Base-by-base conservation (phyloP, 2,888 invertebrate species). In the Tenthredo scrophulariae region DNA sequence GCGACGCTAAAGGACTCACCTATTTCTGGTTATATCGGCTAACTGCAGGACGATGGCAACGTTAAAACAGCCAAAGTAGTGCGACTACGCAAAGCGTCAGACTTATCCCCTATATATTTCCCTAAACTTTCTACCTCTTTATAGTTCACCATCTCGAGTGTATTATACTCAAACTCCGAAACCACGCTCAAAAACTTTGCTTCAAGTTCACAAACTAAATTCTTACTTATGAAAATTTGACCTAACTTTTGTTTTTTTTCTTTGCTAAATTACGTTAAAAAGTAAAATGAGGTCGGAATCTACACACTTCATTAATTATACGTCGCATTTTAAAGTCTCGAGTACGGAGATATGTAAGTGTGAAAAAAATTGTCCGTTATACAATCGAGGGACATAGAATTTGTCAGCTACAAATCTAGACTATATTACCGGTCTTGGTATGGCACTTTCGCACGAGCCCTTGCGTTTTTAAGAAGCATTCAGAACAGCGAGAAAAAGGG, bases 401-500 rank as follows among this genome's bases (percentile, higher is more conserved):
- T 40, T 13, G 80, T 62, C 40, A 62, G 33, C 37, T 13, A 62
- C 40, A 40, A 40, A 80, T 80, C 80, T 62, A 80, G 80, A 37
- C 40, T 40, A 10, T 22, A 10, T 15, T 50, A 80, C 22, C n/a
- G 62, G 40, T 26, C 15, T 40, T 80, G 50, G 40, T 15, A 80
- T 80, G 80, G 58, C 22, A 62, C 33, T 62, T 80, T 80, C 7
- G 13, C 80, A 62, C 80, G 80, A 58, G 40, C 18, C 50, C 33
- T 80, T 62, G 80, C 80, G 80, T 80, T 80, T 62, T 58, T 62
- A 37, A 80, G 22, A 33, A 62, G 37, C 58, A 80, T 80, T 80
- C 62, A 80, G 80, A 80, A 9, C 37, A 40, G 80, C 40, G 80
- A 80, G 5, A 80, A 80, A 80, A 77, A 77, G 77, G 80, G 80